These are phyloP conservation scores for Volucella zonaria DNA, from an alignment of 2,888 invertebrate species.

Conservation along the genomic window DNA sequence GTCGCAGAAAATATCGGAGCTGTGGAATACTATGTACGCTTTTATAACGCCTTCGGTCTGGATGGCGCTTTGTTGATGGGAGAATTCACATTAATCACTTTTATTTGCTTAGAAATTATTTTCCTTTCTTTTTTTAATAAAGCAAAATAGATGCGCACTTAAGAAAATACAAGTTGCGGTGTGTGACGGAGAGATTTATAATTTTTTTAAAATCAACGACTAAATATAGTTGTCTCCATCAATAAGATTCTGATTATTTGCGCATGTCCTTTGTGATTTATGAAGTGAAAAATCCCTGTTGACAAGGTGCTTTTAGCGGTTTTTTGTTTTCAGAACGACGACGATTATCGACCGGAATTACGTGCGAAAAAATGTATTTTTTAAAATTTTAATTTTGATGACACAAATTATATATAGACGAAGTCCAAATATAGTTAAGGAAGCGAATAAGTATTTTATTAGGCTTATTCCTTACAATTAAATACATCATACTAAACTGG, in stretches of 20 bases:
- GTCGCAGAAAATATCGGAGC: background rate
- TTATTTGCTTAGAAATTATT: background rate
- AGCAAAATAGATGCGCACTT: constrained; percentile 33
- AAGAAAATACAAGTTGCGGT: constrained; percentile 26
- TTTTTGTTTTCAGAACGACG: background rate
- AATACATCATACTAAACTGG: too few species aligned
- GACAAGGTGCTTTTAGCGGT: background rate
- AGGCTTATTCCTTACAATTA: too few species aligned
- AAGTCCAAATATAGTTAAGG: too few species aligned
- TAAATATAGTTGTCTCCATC: constrained; percentile 6
- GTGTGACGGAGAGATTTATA: constrained; percentile 7
- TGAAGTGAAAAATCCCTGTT: too few species aligned
- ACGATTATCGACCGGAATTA: background rate
- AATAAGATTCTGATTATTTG: constrained; percentile 7
- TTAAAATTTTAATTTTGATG: too few species aligned
- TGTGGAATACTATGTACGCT: background rate
- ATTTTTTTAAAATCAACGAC: constrained; percentile 6
- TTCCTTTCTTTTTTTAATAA: constrained; percentile 23
- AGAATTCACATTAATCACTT: constrained; percentile 47
- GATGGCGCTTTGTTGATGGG: constrained; percentile 24
- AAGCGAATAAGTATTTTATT: too few species aligned
- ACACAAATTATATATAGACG: too few species aligned
- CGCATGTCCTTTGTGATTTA: too few species aligned
- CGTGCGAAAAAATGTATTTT: too few species aligned
- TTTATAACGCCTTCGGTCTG: constrained; percentile 17